These are phyloP conservation scores for Blastobasis lacticolella DNA, from an alignment of 2,888 invertebrate species.

Conservation along the genomic window DNA sequence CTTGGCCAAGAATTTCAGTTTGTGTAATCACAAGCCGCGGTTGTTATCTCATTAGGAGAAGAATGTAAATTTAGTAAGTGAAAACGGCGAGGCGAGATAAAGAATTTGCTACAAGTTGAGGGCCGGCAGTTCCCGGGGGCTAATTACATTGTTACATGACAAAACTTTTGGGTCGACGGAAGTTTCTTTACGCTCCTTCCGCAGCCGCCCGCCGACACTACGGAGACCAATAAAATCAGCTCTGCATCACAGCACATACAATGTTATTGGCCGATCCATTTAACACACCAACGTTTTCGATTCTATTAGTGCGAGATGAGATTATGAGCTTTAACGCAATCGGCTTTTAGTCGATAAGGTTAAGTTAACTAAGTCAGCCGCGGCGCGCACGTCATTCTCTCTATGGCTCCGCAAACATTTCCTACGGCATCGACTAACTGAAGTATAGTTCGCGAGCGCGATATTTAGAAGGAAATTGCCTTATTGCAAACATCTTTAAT, in stretches of 20 bases:
- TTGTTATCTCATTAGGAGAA: constrained; percentile 28
- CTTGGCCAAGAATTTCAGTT: background rate
- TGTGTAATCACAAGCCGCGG: constrained; percentile 16
- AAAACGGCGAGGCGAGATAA: constrained; percentile 56
- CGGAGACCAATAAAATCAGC: constrained; percentile 53
- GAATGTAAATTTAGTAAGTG: constrained; percentile 51
- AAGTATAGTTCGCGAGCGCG: too few relatives aligned
- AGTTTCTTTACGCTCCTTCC: constrained; percentile 62
- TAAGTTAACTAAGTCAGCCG: background rate
- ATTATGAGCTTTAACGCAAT: background rate
- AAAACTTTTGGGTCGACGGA: constrained; percentile 62
- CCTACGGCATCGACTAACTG: too few relatives aligned
- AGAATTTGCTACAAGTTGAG: constrained; percentile 58
- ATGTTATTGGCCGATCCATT: constrained; percentile 35
- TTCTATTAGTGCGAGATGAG: background rate
- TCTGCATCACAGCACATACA: constrained; percentile 48
- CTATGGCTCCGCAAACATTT: too few relatives aligned
- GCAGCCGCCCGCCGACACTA: constrained; percentile 39
- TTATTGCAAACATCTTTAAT: too few relatives aligned
- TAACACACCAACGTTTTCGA: constrained; percentile 9
- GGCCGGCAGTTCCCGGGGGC: constrained; percentile 50
- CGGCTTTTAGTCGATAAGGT: background rate
- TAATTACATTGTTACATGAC: constrained; percentile 70
- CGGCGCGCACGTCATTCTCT: too few relatives aligned
- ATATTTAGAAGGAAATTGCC: too few relatives aligned